These are phyloP conservation scores for Aporophyla lueneburgensis DNA, from an alignment of 2,888 invertebrate genomes.

Conservation along the genomic window DNA sequence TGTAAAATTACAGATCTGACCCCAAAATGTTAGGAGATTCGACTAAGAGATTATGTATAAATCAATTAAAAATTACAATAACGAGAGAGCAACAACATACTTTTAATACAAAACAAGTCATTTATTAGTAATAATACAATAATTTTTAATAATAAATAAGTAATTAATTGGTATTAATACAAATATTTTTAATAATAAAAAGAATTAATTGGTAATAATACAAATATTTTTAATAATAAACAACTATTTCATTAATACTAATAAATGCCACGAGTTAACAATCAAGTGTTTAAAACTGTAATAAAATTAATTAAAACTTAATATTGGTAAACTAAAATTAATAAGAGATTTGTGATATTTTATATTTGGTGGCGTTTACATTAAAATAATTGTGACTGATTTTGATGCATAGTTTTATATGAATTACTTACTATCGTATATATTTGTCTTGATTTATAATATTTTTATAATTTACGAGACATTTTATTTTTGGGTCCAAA, in stretches of 20 bases:
- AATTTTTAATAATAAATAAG: constrained; percentile 3
- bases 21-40: background rate
- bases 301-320: constrained; percentile 41
- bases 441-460: background rate
- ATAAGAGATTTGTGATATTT: constrained; percentile 19
- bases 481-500: background rate
- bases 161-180: constrained; percentile 35
- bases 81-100: constrained; percentile 32
- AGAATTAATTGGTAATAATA: background rate
- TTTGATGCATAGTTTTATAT: background rate
- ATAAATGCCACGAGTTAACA: constrained; percentile 52
- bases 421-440: background rate
- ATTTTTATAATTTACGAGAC: too few species aligned
- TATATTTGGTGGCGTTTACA: background rate
- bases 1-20: background rate
- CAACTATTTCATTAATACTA: constrained; percentile 28
- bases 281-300: constrained; percentile 32
- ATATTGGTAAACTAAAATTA: constrained; percentile 1
- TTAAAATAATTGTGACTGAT: background rate
- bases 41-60: background rate
- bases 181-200: constrained; percentile 2
- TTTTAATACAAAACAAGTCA: background rate
- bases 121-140: background rate
- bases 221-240: constrained; percentile 1
- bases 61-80: background rate